A percentile compares a stretch with the other conserved stretches of the same genome.
Evolutionary conservation across 2,888 invertebrate genomes (phyloP).

Genomic region (Andrena dorsata): DNA sequence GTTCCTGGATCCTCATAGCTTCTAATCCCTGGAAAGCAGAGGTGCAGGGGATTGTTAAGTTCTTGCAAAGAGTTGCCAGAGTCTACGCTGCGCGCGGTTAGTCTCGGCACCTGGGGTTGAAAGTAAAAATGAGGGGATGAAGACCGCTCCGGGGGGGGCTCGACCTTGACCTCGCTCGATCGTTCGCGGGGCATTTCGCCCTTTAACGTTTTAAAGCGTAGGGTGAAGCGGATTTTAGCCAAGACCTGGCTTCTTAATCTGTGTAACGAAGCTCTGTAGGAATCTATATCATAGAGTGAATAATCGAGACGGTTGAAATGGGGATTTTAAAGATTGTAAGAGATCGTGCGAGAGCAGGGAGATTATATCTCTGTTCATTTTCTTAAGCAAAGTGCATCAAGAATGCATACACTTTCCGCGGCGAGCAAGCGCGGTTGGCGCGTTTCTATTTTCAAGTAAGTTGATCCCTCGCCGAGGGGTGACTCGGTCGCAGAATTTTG

Average conservation of each 20-base stretch:
- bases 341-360: too few relatives aligned
- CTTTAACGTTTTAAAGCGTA: constrained; percentile 2
- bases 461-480: neutral
- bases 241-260: neutral
- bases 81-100: constrained; percentile 11
- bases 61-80: constrained; percentile 15
- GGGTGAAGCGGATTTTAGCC: neutral
- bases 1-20: constrained; percentile 38
- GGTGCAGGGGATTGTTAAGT: constrained; percentile 24
- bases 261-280: too few relatives aligned
- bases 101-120: constrained; percentile 10
- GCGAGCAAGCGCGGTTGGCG: neutral
- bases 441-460: neutral
- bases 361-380: neutral
- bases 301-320: too few relatives aligned
- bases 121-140: constrained; percentile 29
- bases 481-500: neutral
- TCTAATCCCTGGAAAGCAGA: constrained; percentile 18
- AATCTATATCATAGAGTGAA: too few relatives aligned
- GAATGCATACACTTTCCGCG: neutral
- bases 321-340: too few relatives aligned
- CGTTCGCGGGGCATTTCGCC: neutral
- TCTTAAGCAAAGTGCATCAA: neutral
- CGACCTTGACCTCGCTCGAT: constrained; percentile 1
- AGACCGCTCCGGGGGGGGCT: constrained; percentile 3